These are phyloP conservation scores for Metalampra italica DNA, from an alignment of 2,888 invertebrate species.

Conservation along the genomic window DNA sequence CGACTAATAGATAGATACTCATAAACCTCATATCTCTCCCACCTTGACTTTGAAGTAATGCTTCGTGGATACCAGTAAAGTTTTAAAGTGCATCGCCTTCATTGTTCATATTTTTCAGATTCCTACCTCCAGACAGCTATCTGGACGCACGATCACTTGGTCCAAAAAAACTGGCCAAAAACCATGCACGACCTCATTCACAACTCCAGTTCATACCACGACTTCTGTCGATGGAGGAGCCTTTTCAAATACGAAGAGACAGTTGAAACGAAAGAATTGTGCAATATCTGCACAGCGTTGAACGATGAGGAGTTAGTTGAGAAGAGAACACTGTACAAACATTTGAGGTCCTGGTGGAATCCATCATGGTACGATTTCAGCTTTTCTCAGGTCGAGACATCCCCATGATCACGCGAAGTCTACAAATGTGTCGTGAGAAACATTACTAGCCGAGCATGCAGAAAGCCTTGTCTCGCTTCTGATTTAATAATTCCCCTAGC, in stretches of 20 bases:
- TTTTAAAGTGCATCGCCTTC: too few relatives aligned
- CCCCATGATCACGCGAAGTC: too few relatives aligned
- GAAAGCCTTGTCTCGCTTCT: too few relatives aligned
- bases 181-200: constrained; percentile 27
- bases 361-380: too few relatives aligned
- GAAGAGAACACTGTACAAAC: background rate
- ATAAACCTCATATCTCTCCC: too few relatives aligned
- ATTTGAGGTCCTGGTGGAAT: background rate
- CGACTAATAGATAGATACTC: too few relatives aligned
- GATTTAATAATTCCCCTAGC: too few relatives aligned
- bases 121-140: constrained; percentile 25
- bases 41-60: background rate
- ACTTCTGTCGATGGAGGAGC: constrained; percentile 35
- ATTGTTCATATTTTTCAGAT: too few relatives aligned
- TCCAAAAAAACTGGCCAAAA: constrained; percentile 22
- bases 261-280: constrained; percentile 15
- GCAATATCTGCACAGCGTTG: constrained; percentile 25
- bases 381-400: too few relatives aligned
- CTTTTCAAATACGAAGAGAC: constrained; percentile 24
- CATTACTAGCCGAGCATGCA: too few relatives aligned
- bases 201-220: constrained; percentile 8
- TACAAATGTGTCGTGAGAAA: too few relatives aligned
- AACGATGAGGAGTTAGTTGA: constrained; percentile 15
- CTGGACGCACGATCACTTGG: constrained; percentile 20
- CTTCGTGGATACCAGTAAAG: too few relatives aligned